phyloP scores from a whole-genome alignment of 2,113 vertebrate genomes.

The Rhadina sibilatrix region DNA sequence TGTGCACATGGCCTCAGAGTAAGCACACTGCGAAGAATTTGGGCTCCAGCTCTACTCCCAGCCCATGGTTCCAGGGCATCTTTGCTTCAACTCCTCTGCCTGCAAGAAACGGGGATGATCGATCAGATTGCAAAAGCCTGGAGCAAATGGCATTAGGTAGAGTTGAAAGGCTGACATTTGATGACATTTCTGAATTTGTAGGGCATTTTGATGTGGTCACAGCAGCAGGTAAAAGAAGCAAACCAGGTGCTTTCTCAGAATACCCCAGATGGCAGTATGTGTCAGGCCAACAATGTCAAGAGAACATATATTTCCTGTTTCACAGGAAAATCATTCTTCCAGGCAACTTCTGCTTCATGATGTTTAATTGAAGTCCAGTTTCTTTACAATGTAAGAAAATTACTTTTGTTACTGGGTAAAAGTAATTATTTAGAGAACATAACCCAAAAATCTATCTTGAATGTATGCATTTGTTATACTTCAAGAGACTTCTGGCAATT shows the following conservation, averaged over 20 bases:
- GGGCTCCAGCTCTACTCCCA: neutral
- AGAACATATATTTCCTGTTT: neutral
- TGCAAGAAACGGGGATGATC: neutral
- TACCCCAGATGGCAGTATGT: neutral
- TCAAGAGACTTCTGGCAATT: neutral
- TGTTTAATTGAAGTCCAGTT: neutral
- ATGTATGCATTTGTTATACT: neutral
- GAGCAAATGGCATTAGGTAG: neutral
- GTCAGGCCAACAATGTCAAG: neutral
- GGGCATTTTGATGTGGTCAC: neutral
- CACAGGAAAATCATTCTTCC: neutral
- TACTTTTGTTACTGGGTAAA: neutral
- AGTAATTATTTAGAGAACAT: neutral
- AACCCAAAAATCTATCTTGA: neutral
- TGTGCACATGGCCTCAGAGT: neutral
- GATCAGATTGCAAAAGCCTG: neutral
- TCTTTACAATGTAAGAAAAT: neutral
- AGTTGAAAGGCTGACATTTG: neutral
- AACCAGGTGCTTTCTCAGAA: neutral
- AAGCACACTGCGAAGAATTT: neutral
- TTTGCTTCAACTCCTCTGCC: neutral
- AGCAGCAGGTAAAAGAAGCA: neutral
- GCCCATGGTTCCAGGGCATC: fast-evolving
- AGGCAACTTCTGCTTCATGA: neutral
- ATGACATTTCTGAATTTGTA: neutral